phyloP scores from a whole-genome alignment of 2,113 vertebrate species.

The Callospermophilus lateralis region DNA sequence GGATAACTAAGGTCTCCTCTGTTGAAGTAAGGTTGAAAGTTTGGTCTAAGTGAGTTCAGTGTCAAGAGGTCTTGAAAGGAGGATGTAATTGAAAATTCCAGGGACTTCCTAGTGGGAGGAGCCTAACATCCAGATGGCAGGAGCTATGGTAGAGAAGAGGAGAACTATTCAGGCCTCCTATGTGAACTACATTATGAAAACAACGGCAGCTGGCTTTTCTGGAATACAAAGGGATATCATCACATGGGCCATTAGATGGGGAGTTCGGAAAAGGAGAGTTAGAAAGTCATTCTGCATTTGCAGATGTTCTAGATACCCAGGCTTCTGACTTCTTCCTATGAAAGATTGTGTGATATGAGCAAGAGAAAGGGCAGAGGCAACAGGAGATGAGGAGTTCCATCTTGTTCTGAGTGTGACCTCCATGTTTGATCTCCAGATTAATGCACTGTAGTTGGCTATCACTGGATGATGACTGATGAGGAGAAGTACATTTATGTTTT shows the following conservation, averaged over 20 bases:
- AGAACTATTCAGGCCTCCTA: not conserved
- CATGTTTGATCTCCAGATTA: not conserved
- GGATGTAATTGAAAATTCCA: not conserved
- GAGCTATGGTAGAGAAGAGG: accelerated
- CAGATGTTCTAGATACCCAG: not conserved
- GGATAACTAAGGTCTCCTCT: not conserved
- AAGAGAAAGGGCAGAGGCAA: not conserved
- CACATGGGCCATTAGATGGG: not conserved
- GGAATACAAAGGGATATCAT: not conserved
- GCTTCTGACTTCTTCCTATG: accelerated
- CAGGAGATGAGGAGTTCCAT: not conserved
- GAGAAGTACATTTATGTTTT: not conserved
- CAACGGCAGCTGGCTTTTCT: not conserved
- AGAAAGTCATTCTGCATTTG: not conserved
- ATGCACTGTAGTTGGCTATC: not conserved
- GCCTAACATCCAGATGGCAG: accelerated
- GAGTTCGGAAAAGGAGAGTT: not conserved
- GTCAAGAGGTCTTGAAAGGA: not conserved
- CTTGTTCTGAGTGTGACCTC: not conserved
- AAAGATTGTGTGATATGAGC: accelerated
- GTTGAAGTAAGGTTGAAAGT: not conserved
- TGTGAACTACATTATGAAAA: not conserved
- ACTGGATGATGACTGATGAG: not conserved
- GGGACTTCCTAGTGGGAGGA: not conserved
- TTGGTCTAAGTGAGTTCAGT: not conserved